phyloP scores from a whole-genome alignment of 2,888 invertebrate species.

The Loripinus fragilis region DNA sequence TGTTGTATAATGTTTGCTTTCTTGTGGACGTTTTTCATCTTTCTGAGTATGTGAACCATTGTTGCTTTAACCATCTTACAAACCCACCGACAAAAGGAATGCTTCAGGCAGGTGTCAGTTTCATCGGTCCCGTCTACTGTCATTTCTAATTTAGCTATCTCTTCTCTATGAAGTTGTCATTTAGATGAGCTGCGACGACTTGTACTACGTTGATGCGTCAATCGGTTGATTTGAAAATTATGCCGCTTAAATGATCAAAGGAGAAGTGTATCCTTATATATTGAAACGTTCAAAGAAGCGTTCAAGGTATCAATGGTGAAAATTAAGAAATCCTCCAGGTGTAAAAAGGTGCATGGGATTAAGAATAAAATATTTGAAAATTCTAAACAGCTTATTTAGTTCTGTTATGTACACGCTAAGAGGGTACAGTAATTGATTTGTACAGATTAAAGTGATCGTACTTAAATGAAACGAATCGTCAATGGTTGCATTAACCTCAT shows the following conservation, averaged over 20 bases:
- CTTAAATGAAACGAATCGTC: no score
- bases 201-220: background rate
- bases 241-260: constrained; percentile 13
- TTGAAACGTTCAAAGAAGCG: constrained; percentile 4
- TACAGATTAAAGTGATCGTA: background rate
- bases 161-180: constrained; percentile 4
- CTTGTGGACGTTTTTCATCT: background rate
- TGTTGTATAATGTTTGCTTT: background rate
- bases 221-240: constrained; percentile 9
- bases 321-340: background rate
- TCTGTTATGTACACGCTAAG: background rate
- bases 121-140: background rate
- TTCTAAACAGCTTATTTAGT: background rate
- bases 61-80: background rate
- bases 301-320: background rate
- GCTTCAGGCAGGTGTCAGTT: constrained; percentile 16
- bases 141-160: constrained; percentile 17
- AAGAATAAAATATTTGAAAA: background rate
- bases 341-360: constrained; percentile 11
- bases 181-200: background rate
- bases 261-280: background rate
- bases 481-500: no score
- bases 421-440: background rate
- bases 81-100: background rate
- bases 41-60: constrained; percentile 1